These are phyloP conservation scores for Elgaria multicarinata DNA, from an alignment of 2,113 vertebrate genomes.

Conservation along the genomic window DNA sequence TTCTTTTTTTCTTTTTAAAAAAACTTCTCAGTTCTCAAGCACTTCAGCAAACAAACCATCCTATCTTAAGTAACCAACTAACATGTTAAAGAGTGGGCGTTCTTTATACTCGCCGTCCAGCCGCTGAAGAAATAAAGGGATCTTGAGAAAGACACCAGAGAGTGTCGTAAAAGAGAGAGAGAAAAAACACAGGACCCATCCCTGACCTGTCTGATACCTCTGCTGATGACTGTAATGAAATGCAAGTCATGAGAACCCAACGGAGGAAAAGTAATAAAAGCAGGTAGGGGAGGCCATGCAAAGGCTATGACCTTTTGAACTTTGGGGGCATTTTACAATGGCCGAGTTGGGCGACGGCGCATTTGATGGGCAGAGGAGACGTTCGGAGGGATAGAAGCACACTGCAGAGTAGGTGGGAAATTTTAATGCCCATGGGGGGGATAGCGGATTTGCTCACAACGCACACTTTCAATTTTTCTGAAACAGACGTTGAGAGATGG, in stretches of 20 bases:
- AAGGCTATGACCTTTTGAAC: slow-evolving; percentile 76
- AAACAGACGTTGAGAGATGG: not conserved
- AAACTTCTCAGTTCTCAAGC: not conserved
- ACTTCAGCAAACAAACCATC: slow-evolving; percentile 16
- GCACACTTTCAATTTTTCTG: not conserved
- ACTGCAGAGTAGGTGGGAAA: not conserved
- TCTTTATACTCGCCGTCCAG: slow-evolving; percentile 11
- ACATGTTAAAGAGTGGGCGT: not conserved
- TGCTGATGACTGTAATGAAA: slow-evolving; percentile 66
- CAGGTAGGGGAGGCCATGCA: slow-evolving; percentile 22
- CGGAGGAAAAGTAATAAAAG: slow-evolving; percentile 61
- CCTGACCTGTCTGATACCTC: slow-evolving; percentile 63
- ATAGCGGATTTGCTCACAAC: not conserved
- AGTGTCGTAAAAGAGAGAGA: slow-evolving; percentile 55
- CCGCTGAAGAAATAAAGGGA: slow-evolving; percentile 38
- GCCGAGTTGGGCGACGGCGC: not conserved
- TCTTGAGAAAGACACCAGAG: slow-evolving; percentile 36
- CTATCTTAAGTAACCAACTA: slow-evolving; percentile 34
- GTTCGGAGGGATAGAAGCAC: not conserved
- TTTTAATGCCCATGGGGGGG: not conserved
- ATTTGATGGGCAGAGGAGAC: not conserved
- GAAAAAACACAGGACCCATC: slow-evolving; percentile 42
- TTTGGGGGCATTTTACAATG: slow-evolving; percentile 14
- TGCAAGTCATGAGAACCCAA: slow-evolving; percentile 71
- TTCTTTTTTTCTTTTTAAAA: slow-evolving; percentile 15